A percentile compares a stretch with the other conserved stretches of the same genome.
phyloP scores from a whole-genome alignment of 35 echinoderm and acorn worm genomes.

The Amphiura filiformis region DNA sequence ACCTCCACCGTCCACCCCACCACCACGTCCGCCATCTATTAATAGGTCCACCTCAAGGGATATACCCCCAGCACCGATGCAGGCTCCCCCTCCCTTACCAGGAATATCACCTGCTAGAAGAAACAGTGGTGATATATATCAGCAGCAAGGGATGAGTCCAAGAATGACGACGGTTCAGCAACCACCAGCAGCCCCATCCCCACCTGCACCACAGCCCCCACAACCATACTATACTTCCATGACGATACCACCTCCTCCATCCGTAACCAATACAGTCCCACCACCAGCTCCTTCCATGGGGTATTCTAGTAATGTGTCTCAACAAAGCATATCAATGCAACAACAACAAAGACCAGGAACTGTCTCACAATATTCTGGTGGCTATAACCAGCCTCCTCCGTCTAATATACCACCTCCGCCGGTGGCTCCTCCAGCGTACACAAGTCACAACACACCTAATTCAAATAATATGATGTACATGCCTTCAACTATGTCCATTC shows the following conservation, averaged over 20 bases:
- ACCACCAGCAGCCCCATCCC: slow-evolving; percentile 14
- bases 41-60: slow-evolving; percentile 28
- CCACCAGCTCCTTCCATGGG: not conserved
- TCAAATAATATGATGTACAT: not conserved
- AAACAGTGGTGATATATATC: slow-evolving; percentile 19
- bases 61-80: slow-evolving; percentile 45
- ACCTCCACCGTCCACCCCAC: not conserved
- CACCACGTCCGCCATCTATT: not conserved
- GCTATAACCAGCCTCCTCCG: not conserved
- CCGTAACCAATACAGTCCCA: not conserved
- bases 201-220: not conserved
- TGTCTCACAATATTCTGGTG: not conserved
- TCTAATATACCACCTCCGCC: not conserved
- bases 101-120: slow-evolving; percentile 32
- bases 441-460: not conserved
- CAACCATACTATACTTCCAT: not conserved
- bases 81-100: slow-evolving; percentile 50
- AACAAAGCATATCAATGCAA: not conserved
- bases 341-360: not conserved
- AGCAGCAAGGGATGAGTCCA: slow-evolving; percentile 6
- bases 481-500: not conserved
- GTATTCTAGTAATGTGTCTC: too few relatives aligned
- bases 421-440: not conserved
- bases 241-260: slow-evolving; percentile 40
- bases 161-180: not conserved